Evolutionary conservation across 2,888 invertebrate genomes (phyloP), one percentile per base, ranked within the genome.

Genomic region (Mesochorus sp.): DNA sequence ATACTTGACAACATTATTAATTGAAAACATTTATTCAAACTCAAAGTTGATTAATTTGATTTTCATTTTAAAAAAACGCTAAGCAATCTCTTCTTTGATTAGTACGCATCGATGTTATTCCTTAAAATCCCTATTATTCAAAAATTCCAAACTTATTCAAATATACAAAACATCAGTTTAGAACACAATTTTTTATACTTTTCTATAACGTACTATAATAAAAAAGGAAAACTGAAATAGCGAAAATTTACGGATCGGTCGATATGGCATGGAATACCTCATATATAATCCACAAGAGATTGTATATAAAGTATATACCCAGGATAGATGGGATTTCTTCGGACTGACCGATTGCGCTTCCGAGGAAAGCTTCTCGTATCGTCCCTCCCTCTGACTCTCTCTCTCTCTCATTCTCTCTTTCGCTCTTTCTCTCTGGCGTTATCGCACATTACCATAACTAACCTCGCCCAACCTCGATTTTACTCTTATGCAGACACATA

Each of bases 361-460:
- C 76, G 57, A 71, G 76, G 76, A 76, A 71, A 76, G 55, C 64
- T 44, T 61, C 53, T 34, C 71, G 26, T 34, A 8, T 55, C 17
- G 12, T n/a, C 37, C 37, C 2, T 10, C 14, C 17, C 51, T 8
- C 12, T 21, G 14, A 5, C 26, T 31, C 17, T 44, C 47, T 47
- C 37, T 37, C 12, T 64, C 34, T 47, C 47, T 47, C 44, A n/a
- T 76, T 76, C 76, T 21, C 28, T 42, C 47, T 39, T 28, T 28
- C 14, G 4, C 51, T 12, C 17, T 28, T 31, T 19, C 17, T 49
- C 37, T 47, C 47, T 39, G 6, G 42, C 10, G 31, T 61, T 66
- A 62, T 78, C 67, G 67, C 57, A 67, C 68, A 81, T 76, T 79
- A 79, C 70, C 76, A 79, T 81, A 81, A 81, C 81, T 81, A 79